Base-by-base conservation (phyloP, 2,888 invertebrate species). In the Leucoptera coffeella region DNA sequence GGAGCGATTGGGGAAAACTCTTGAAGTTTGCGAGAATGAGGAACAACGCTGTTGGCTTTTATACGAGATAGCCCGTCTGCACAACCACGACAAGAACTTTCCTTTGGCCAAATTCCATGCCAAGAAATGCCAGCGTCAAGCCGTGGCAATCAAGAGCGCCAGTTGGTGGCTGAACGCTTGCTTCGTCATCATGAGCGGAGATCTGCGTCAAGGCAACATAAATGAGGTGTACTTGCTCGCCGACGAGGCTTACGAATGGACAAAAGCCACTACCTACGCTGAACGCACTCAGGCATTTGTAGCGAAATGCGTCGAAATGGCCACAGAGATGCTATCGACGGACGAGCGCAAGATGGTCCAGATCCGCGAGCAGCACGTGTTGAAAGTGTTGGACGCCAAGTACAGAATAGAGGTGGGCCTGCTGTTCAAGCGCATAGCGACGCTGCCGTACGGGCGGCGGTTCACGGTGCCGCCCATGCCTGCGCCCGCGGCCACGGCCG, bases 91-190 rank as follows among this genome's bases (percentile, higher is more conserved):
- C 32, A 69, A 67, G 32, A 69, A 64, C 42, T 67, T 58, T 35
- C 56, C 69, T 3, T 50, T 64, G 2, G 56, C 65, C 4, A 69
- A 67, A 31, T 69, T 50, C 38, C 67, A 65, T 33, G 64, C 57
- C 0, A 69, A 67, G 34, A 49, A 60, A 15, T 67, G 67, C 32
- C 69, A 69, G 33, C 44, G 50, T 25, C 60, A 67, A 34, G 62
- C 67, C 26, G 50, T 55, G 27, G 58, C 59, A 30, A 33, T 65
- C 14, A 44, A 47, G 12, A 64, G 42, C 30, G 40, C 47, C 2
- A 51, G 55, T 1, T 69, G 69, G 69, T 69, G 67, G 67, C 34
- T 67, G 9, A 65, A 67, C 33, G 65, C 60, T 1, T 54, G 52
- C 19, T 65, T 69, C 26, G 58, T 55, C 2, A 32, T 67, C 4